These are phyloP conservation scores for Monodelphis domestica DNA, from an alignment of 2,797 vertebrate genomes.

Conservation along the genomic window DNA sequence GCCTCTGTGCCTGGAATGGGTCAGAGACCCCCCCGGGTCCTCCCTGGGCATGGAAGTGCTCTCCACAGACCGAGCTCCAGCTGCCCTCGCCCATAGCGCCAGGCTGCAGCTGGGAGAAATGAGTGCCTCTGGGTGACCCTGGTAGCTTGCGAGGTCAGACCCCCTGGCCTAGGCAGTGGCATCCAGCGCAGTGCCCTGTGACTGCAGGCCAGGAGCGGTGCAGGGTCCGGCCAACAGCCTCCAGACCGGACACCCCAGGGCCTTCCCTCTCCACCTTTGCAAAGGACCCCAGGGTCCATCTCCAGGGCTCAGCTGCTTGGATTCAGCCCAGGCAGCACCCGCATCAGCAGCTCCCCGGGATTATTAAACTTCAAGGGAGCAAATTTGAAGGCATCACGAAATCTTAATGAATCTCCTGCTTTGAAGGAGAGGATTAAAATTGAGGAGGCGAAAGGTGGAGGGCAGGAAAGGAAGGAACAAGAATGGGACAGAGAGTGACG, in stretches of 20 bases:
- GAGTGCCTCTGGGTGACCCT: slow-evolving; percentile 48
- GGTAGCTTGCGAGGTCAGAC: background rate
- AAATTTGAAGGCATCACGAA: slow-evolving; percentile 56
- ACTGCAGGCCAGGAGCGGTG: background rate
- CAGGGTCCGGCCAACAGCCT: background rate
- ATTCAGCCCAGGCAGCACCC: background rate
- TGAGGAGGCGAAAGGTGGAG: slow-evolving; percentile 39
- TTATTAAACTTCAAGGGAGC: slow-evolving; percentile 57
- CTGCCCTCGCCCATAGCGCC: background rate
- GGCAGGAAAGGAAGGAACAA: slow-evolving; percentile 36
- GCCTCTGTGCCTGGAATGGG: slow-evolving; percentile 10
- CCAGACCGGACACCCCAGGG: background rate
- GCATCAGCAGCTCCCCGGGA: background rate
- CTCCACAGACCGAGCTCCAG: slow-evolving; percentile 31
- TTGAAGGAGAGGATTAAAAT: slow-evolving; percentile 70
- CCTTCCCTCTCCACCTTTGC: background rate
- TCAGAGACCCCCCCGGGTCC: background rate
- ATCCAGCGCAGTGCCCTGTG: background rate
- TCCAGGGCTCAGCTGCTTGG: background rate
- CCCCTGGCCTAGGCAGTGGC: background rate
- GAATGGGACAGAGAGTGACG: slow-evolving; percentile 52
- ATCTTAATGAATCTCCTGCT: slow-evolving; percentile 73
- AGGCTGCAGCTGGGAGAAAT: slow-evolving; percentile 35
- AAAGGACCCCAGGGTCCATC: background rate
- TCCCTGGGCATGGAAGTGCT: background rate